Base-by-base conservation (phyloP, 2,888 invertebrate species). In the Agrochola lota region DNA sequence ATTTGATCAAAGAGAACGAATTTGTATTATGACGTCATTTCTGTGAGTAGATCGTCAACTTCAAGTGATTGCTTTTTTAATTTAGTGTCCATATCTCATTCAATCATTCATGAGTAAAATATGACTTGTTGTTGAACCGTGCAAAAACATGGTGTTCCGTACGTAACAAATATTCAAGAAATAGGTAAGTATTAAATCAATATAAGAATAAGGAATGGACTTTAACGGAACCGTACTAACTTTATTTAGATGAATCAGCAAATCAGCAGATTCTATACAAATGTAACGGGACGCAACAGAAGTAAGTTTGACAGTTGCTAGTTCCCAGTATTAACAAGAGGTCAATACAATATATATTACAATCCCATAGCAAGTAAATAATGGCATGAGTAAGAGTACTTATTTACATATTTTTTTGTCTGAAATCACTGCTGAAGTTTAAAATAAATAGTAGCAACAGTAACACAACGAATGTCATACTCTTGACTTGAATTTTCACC, bases 1-100 rank as follows among this genome's bases (percentile, higher is more conserved):
- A 57, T 81, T 81, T 74, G 78, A 78, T 81, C 75, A 62, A 73
- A 85, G 85, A 89, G 87, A 90, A 85, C 80, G 57, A 76, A 78
- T 81, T 68, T 73, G 62, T 74, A 60, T 63, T 71, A 35, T 89
- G 82, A 83, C 85, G 78, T 89, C 85, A 83, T 79, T 63, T 72
- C 69, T 74, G 70, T 59, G 46, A 80, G 52, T 71, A 77, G 76
- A 71, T 81, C 71, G 74, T 81, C 73, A 78, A 80, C 62, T 68
- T 68, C 20, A 40, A 64, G 60, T 76, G 66, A 75, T 84, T 73
- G 55, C 11, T 78, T 81, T 78, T 83, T 79, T 63, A 49, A 66
- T 77, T 74, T 71, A 46, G 66, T 62, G 55, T 35, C 43, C 35
- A 69, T 67, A 46, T 67, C 12, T 75, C 30, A 57, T 78, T 69